phyloP scores from a whole-genome alignment of 2,113 vertebrate species.

The Thinocorus orbignyianus region DNA sequence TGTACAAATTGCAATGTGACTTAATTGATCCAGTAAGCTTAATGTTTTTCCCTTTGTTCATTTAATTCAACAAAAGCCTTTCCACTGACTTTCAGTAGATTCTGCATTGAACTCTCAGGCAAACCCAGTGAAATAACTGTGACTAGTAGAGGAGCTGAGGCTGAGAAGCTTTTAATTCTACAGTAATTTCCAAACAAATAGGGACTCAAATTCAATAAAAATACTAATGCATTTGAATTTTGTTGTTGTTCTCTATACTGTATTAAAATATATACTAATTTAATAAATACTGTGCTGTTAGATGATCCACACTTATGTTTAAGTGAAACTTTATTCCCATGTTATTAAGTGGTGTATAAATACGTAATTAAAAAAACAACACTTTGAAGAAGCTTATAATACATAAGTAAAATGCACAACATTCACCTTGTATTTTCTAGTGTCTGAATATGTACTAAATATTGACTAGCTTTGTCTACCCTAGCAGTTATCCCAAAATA shows the following conservation, averaged over 20 bases:
- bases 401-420: not conserved
- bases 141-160: not conserved
- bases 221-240: not conserved
- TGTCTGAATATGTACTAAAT: not conserved
- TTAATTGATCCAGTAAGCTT: not conserved
- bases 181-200: not conserved
- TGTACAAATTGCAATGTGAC: not conserved
- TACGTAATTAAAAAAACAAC: not conserved
- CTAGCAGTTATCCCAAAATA: not conserved
- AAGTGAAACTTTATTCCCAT: not conserved
- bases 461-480: not conserved
- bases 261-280: not conserved
- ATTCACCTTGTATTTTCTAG: not conserved
- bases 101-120: not conserved
- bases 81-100: not conserved
- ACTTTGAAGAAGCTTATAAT: not conserved
- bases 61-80: not conserved
- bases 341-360: not conserved
- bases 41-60: not conserved
- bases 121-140: not conserved
- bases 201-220: not conserved
- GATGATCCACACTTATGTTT: not conserved
- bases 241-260: not conserved
- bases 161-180: not conserved
- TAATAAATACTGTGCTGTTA: not conserved